Conservation (phyloP, 2,797 vertebrate genomes). For the Sebastes diploproa region DNA sequence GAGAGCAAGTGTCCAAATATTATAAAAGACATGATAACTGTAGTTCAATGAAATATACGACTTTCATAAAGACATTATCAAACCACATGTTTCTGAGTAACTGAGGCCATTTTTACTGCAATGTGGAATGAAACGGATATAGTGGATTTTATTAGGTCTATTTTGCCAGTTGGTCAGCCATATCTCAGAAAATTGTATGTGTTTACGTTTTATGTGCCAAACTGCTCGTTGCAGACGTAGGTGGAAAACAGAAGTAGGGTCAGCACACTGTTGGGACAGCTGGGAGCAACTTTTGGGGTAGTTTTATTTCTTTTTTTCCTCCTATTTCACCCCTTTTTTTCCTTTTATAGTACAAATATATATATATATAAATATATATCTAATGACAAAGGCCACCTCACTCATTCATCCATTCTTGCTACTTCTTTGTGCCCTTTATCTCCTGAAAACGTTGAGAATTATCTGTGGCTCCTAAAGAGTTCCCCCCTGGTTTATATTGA, state of each 20-base stretch:
- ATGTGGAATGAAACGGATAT: neutral
- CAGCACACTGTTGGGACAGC: neutral
- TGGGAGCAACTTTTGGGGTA: neutral
- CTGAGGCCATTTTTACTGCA: neutral
- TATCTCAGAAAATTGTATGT: neutral
- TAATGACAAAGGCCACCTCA: neutral
- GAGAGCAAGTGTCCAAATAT: slow-evolving; percentile 75
- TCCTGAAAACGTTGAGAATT: slow-evolving; percentile 83
- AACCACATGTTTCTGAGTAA: slow-evolving; percentile 1
- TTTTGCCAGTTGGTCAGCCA: neutral
- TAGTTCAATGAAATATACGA: slow-evolving; percentile 60
- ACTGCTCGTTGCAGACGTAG: neutral
- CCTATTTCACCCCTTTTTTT: neutral
- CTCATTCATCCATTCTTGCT: slow-evolving; percentile 6
- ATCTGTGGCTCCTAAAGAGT: slow-evolving; percentile 87
- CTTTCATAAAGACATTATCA: slow-evolving; percentile 29
- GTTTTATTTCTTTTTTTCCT: neutral
- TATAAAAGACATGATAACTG: slow-evolving; percentile 60
- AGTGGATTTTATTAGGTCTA: slow-evolving; percentile 8
- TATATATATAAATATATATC: neutral
- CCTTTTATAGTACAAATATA: neutral
- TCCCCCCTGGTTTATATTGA: slow-evolving; percentile 83
- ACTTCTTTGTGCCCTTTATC: slow-evolving; percentile 39
- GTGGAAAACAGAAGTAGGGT: slow-evolving; percentile 9
- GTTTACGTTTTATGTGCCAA: neutral